Evolutionary conservation across 2,113 vertebrate species (phyloP).

Genomic region (Tenrec ecaudatus): DNA sequence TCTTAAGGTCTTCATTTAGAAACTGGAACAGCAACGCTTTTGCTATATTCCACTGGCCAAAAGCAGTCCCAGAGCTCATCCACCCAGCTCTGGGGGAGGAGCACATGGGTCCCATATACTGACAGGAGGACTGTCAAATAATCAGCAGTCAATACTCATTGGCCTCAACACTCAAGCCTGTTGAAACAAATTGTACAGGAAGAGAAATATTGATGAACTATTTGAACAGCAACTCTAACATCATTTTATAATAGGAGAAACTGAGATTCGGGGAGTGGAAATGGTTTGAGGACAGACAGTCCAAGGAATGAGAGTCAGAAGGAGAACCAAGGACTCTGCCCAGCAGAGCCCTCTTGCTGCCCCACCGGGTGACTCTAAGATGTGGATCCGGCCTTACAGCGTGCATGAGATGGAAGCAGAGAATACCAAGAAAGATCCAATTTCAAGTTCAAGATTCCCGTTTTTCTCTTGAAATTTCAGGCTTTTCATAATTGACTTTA

Average conservation of each 20-base stretch:
- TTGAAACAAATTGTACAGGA: constrained; percentile 17
- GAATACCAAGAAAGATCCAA: not conserved
- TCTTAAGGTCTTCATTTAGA: not conserved
- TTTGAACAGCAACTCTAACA: not conserved
- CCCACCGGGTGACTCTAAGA: not conserved
- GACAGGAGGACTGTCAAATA: not conserved
- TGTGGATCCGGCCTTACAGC: not conserved
- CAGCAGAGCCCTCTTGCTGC: not conserved
- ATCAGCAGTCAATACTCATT: not conserved
- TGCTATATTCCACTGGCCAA: not conserved
- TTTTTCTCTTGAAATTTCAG: constrained; percentile 40
- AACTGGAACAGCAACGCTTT: not conserved
- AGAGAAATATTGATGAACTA: not conserved
- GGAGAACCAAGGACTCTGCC: not conserved
- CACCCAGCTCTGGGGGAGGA: not conserved
- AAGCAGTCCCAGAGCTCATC: not conserved
- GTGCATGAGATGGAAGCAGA: constrained; percentile 16
- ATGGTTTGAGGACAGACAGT: not conserved
- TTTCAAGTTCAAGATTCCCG: not conserved
- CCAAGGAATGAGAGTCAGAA: not conserved
- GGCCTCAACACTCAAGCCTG: not conserved
- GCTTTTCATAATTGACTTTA: not conserved
- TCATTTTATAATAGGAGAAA: not conserved
- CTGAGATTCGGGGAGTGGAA: constrained; percentile 11
- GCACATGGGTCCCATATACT: not conserved